Percentiles rank a stretch among this genome's conserved stretches.
These are phyloP conservation scores for Petrocephalus schoutedeni DNA, from an alignment of 2,797 vertebrate species.

Conservation along the genomic window DNA sequence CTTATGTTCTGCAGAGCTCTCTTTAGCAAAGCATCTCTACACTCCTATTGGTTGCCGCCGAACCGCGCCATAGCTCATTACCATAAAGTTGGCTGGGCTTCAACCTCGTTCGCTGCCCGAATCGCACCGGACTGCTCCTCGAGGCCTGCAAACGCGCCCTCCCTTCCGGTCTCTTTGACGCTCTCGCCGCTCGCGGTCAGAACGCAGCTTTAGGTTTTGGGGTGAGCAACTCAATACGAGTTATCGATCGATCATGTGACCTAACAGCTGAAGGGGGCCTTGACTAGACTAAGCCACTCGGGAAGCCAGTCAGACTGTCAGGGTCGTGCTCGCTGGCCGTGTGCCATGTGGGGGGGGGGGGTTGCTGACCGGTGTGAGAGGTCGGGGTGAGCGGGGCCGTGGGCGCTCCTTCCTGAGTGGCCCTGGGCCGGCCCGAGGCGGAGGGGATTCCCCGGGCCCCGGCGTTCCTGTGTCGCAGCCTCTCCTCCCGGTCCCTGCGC, in stretches of 20 bases:
- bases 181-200: too few species aligned
- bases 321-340: not conserved
- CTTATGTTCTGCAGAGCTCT: too few species aligned
- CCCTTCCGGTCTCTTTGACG: too few species aligned
- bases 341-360: not conserved
- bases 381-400: constrained; percentile 83
- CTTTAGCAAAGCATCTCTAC: too few species aligned
- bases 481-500: constrained; percentile 82
- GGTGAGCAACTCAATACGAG: not conserved
- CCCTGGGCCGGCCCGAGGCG: constrained; percentile 79
- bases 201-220: not conserved
- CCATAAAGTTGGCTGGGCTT: too few species aligned
- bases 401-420: constrained; percentile 75
- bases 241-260: not conserved
- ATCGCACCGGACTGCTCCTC: too few species aligned
- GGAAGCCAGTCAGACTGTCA: not conserved
- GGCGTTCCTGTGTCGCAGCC: constrained; percentile 80
- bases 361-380: constrained; percentile 76
- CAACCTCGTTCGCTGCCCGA: too few species aligned
- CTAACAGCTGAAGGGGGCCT: not conserved
- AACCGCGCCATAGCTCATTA: too few species aligned
- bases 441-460: constrained; percentile 78
- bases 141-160: too few species aligned
- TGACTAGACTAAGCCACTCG: not conserved
- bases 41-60: too few species aligned